Conservation (phyloP, 2,797 vertebrate genomes). For the Mus caroli region DNA sequence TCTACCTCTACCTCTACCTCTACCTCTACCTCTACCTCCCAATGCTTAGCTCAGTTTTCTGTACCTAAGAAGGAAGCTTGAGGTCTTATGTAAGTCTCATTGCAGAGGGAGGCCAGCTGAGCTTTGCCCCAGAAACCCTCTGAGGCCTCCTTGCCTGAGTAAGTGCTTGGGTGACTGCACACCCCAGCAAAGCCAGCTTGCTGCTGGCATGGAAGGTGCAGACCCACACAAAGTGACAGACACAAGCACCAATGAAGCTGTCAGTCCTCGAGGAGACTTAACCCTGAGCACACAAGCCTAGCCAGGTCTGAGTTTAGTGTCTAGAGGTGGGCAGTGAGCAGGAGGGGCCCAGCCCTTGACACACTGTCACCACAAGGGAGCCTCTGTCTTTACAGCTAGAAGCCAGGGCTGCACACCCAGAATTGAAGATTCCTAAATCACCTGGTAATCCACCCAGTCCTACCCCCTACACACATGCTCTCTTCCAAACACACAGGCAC, state of each 20-base stretch:
- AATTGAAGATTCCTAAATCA: not conserved
- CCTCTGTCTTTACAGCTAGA: not conserved
- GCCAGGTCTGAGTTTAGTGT: fast-evolving
- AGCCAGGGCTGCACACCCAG: not conserved
- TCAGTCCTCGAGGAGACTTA: not conserved
- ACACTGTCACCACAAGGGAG: not conserved
- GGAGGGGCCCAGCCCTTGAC: not conserved
- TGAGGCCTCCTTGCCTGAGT: not conserved
- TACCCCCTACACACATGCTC: not conserved
- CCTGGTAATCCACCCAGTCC: not conserved
- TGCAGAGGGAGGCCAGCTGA: not conserved
- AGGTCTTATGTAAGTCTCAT: not conserved
- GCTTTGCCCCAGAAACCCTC: constrained; percentile 53
- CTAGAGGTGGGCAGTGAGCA: not conserved
- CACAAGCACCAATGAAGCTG: not conserved
- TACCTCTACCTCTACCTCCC: not conserved
- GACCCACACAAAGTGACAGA: not conserved
- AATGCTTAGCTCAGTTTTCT: not conserved
- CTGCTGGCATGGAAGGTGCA: not conserved
- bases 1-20: not conserved
- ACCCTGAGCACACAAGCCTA: not conserved
- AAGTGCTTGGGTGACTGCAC: constrained; percentile 34
- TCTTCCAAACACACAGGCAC: fast-evolving
- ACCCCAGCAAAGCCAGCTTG: not conserved
- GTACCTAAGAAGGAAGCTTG: not conserved